Base-by-base conservation (phyloP, 2,113 vertebrate genomes). In the Athene cunicularia region DNA sequence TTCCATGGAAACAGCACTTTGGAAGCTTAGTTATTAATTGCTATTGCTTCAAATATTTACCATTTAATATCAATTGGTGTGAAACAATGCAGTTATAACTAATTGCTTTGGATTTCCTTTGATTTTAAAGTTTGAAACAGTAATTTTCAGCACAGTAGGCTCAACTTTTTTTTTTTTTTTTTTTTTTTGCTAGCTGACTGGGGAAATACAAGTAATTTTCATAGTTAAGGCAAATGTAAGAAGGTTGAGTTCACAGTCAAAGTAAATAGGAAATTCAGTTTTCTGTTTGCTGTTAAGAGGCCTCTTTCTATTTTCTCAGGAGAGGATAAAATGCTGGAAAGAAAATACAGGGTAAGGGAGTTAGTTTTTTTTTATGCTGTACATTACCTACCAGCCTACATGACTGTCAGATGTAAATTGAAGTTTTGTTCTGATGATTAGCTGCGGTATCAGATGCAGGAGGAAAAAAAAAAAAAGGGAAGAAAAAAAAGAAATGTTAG, bases 31-130 rank as follows among this genome's bases (percentile, higher is more conserved):
- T 90, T 95, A 68, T 72, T 95, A 96, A 95, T 95, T 97, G 83
- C 93, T 95, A 88, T 75, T 82, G 91, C n/a, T 91, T 98, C 88
- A 97, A 90, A 98, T 97, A 96, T 97, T 98, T 98, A 93, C 68
- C 39, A 32, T 95, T 97, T 79, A 75, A 80, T 95, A 97, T 97
- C 68, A 90, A 37, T 70, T 88, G 66, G 18, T 91, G 35, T 66
- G 68, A 97, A 97, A 96, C 49, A 95, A 82, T 88, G 66, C 30
- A 72, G 16, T 95, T 88, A 58, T 83, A 90, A 87, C 43, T 94
- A 91, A 93, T 92, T 95, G 43, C 21, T 92, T 94, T 87, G 63
- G 19, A 94, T 93, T 95, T 85, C 28, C 55, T 93, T 94, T 97
- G 12, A 93, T 86, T 97, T 80, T 88, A 82, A 93, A 95, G 22